These are phyloP conservation scores for Synchiropus splendidus DNA, from an alignment of 2,113 vertebrate species.

Conservation along the genomic window DNA sequence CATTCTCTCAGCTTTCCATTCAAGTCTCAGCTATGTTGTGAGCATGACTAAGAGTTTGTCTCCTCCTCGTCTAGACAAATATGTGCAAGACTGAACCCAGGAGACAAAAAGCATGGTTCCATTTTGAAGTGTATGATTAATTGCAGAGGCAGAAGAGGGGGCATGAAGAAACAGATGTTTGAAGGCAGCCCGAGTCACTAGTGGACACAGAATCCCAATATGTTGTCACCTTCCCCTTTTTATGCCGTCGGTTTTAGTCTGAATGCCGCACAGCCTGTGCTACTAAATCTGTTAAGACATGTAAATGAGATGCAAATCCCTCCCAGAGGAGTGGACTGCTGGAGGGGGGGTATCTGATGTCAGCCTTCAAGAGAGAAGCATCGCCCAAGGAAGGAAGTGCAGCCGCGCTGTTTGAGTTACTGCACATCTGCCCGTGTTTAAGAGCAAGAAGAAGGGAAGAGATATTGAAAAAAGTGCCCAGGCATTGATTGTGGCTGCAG, in stretches of 20 bases:
- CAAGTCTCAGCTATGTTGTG: too few relatives aligned
- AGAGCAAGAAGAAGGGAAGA: slow-evolving; percentile 13
- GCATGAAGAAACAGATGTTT: too few relatives aligned
- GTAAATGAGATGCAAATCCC: slow-evolving; percentile 67
- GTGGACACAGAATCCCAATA: slow-evolving; percentile 14
- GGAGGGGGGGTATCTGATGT: slow-evolving; percentile 53
- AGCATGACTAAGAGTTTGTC: too few relatives aligned
- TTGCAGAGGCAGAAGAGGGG: slow-evolving; percentile 10
- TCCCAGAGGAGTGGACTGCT: slow-evolving; percentile 59
- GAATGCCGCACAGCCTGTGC: slow-evolving; percentile 50
- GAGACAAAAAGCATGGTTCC: not conserved
- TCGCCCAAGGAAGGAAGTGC: slow-evolving; percentile 26
- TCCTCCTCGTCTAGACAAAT: too few relatives aligned
- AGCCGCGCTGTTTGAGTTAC: slow-evolving; percentile 2
- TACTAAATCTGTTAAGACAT: slow-evolving; percentile 57
- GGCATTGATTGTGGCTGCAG: slow-evolving; percentile 50
- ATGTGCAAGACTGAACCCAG: too few relatives aligned
- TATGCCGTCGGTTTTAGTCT: slow-evolving; percentile 38
- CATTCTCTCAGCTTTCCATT: too few relatives aligned
- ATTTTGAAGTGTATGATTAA: slow-evolving; percentile 17
- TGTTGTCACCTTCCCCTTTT: slow-evolving; percentile 30
- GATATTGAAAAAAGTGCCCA: slow-evolving; percentile 23
- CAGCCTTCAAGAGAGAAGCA: slow-evolving; percentile 54
- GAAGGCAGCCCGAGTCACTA: not conserved
- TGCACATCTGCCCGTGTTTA: slow-evolving; percentile 10